Percentiles rank a stretch among this genome's conserved stretches.
Evolutionary conservation across 2,113 vertebrate genomes (phyloP).

Genomic region (Chloropsis hardwickii): DNA sequence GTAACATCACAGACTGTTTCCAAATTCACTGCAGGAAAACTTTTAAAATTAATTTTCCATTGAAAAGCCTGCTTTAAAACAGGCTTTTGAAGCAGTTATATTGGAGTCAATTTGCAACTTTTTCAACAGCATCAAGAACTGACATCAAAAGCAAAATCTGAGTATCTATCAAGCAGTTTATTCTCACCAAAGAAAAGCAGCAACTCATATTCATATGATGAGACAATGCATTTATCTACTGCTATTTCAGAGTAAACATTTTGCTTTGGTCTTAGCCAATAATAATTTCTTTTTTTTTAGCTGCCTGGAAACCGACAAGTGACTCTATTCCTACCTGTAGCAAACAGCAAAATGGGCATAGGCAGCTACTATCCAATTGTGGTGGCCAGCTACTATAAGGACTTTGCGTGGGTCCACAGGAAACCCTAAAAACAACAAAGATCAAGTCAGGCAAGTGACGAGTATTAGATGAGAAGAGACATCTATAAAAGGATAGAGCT

Average conservation of each 20-base stretch:
- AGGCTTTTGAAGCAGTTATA: not conserved
- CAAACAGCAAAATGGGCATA: constrained; percentile 98
- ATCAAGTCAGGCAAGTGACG: not conserved
- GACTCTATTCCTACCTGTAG: constrained; percentile 83
- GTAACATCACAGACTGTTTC: not conserved
- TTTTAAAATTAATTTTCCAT: not conserved
- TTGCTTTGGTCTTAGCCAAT: not conserved
- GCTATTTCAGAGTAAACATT: not conserved
- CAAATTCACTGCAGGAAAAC: not conserved
- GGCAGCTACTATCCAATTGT: constrained; percentile 98
- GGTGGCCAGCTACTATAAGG: constrained; percentile 93
- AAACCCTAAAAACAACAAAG: constrained; percentile 73
- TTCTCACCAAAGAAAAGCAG: not conserved
- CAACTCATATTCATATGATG: not conserved
- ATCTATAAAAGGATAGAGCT: not conserved
- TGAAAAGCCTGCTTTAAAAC: not conserved
- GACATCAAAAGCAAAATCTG: not conserved
- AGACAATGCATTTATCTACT: not conserved
- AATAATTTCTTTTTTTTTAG: fast-evolving
- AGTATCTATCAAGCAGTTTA: not conserved
- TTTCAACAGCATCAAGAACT: not conserved
- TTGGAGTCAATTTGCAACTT: not conserved
- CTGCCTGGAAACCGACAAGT: not conserved
- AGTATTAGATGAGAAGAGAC: not conserved
- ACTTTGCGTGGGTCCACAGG: constrained; percentile 94